Evolutionary conservation across 2,113 vertebrate genomes (phyloP).

Genomic region (Xenopus laevis): DNA sequence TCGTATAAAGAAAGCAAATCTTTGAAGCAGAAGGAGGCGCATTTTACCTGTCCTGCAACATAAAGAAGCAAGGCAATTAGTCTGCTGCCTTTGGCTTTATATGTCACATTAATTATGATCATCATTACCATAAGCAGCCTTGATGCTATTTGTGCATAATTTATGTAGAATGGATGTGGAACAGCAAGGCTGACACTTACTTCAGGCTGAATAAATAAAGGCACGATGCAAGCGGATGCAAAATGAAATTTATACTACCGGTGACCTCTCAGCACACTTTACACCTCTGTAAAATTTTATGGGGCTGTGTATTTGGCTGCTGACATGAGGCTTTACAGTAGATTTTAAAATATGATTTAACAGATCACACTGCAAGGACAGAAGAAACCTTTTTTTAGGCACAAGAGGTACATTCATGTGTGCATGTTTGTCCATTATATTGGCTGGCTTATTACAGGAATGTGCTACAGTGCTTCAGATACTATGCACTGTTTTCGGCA

Average conservation of each 20-base stretch:
- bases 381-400: no score
- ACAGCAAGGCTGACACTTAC: neutral
- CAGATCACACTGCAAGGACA: conserved; percentile 14
- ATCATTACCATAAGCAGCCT: conserved; percentile 38
- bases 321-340: conserved; percentile 23
- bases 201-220: conserved; percentile 3
- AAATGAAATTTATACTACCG: neutral
- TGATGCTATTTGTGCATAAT: conserved; percentile 24
- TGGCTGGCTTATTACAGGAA: no score
- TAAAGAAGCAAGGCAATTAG: conserved; percentile 6
- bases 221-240: neutral
- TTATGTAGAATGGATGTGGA: conserved; percentile 27
- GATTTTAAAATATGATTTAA: conserved; percentile 36
- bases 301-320: conserved; percentile 5
- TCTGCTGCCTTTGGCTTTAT: conserved; percentile 39
- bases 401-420: no score
- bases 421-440: no score
- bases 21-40: neutral
- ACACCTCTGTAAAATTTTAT: conserved; percentile 34
- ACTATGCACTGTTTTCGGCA: no score
- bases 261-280: conserved; percentile 20
- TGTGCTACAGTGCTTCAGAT: no score
- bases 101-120: conserved; percentile 39
- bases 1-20: neutral
- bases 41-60: neutral